Evolutionary conservation across 2,888 invertebrate species (phyloP).

Genomic region (Acrobasis consociella): DNA sequence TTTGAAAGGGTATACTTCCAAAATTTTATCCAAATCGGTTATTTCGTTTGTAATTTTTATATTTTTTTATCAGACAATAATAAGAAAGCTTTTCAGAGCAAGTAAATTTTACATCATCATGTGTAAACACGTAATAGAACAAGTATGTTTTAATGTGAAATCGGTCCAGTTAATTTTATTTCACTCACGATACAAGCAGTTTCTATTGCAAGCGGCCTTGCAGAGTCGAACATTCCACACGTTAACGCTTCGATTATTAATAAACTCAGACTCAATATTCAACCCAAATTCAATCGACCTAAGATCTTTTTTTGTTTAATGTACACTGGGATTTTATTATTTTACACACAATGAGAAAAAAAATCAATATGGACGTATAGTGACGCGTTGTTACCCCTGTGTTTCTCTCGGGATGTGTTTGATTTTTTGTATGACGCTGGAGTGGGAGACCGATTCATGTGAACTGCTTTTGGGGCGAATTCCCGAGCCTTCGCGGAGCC

Average conservation of each 20-base stretch:
- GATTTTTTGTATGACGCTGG: constrained; percentile 79
- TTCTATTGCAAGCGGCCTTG: constrained; percentile 81
- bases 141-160: constrained; percentile 67
- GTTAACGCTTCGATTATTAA: constrained; percentile 81
- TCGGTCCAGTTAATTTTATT: constrained; percentile 74
- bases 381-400: constrained; percentile 82
- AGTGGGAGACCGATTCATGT: constrained; percentile 81
- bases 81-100: background rate
- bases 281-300: constrained; percentile 72
- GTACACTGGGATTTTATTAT: constrained; percentile 70
- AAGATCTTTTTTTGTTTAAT: constrained; percentile 73
- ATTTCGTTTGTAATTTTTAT: too few relatives aligned
- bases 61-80: background rate
- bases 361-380: constrained; percentile 80
- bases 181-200: constrained; percentile 76
- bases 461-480: constrained; percentile 83
- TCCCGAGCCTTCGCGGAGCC: constrained; percentile 81
- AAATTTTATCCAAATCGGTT: too few relatives aligned
- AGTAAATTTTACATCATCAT: background rate
- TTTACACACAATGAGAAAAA: constrained; percentile 79
- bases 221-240: constrained; percentile 78
- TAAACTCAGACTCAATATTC: constrained; percentile 75
- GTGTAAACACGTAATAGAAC: constrained; percentile 26
- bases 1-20: too few relatives aligned
- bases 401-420: constrained; percentile 81